Percentiles rank a stretch among this genome's conserved stretches.
Evolutionary conservation across 2,113 vertebrate species (phyloP).

Genomic region (Perca flavescens): DNA sequence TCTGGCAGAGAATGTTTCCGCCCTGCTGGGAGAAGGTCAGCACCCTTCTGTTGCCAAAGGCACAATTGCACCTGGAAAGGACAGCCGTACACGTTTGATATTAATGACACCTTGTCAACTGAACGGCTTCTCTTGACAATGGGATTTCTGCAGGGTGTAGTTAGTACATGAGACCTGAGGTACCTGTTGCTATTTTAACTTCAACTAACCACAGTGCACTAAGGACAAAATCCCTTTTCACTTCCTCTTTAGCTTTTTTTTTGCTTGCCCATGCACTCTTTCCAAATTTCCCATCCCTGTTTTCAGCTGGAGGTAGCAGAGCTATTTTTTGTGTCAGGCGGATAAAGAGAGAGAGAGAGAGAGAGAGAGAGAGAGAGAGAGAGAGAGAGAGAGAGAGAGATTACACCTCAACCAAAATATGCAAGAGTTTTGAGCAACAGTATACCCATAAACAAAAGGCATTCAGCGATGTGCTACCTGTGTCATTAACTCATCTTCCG

Average conservation of each 20-base stretch:
- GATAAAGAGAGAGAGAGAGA: background rate
- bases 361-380: background rate
- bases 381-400: background rate
- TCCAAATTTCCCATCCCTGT: background rate
- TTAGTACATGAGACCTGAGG: conserved; percentile 6
- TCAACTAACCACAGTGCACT: background rate
- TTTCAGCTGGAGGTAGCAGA: conserved; percentile 9
- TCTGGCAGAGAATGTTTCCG: background rate
- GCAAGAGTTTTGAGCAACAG: background rate
- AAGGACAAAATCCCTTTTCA: background rate
- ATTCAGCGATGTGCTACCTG: background rate
- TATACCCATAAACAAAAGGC: conserved; percentile 1
- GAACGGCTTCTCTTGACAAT: background rate
- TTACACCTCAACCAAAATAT: conserved; percentile 1
- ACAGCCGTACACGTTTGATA: background rate
- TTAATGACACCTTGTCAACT: conserved; percentile 9
- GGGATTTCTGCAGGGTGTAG: background rate
- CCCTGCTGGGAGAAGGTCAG: conserved; percentile 12
- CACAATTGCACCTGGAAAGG: conserved; percentile 17
- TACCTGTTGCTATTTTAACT: background rate
- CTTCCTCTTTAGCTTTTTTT: background rate
- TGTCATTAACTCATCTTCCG: conserved; percentile 19
- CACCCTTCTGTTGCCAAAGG: background rate
- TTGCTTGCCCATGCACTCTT: background rate
- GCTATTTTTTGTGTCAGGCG: conserved; percentile 2